Evolutionary conservation across 2,797 vertebrate genomes (phyloP), one percentile per base, ranked within the genome.

Genomic region (Chanos chanos): DNA sequence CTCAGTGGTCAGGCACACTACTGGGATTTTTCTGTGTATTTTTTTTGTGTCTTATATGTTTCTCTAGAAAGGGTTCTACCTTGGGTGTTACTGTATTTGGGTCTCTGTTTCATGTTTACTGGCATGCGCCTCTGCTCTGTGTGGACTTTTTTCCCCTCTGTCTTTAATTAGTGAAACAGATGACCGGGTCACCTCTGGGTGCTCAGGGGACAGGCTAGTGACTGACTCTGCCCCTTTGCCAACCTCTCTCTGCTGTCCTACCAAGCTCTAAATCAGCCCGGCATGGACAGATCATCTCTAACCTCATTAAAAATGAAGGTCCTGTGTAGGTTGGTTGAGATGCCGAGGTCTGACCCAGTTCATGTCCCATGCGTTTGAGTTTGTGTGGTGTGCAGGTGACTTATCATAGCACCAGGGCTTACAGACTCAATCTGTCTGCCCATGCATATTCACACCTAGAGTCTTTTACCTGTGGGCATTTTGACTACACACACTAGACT

Each of bases 111-210:
- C n/a, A n/a, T n/a, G n/a, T n/a, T n/a, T n/a, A n/a, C n/a, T n/a
- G n/a, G n/a, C 5, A 27, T 13, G 24, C 10, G 7, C 43, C 25
- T 21, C 22, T 3, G 10, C 9, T 22, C 18, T 4, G 18, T 31
- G n/a, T 13, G 12, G 12, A 19, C 16, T 12, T 8, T 22, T 22
- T 58, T 21, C 44, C 9, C 36, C 37, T 18, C 36, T 33, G 25
- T 28, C 40, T 13, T 37, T 54, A 40, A 67, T 51, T 72, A 58
- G 54, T 33, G 41, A 59, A 28, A 67, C 45, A 16, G 19, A 60
- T 56, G 64, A 43, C 55, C 68, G 22, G 30, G 15, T 59, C 13
- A 45, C 40, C 15, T 54, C 21, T 36, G 34, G 16, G 59, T 54
- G 36, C 58, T 58, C 40, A 47, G 41, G 30, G 33, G 33, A 53